Evolutionary conservation across 1,140 invertebrate genomes (phyloP).

Genomic region (Lanistes nyassanus): DNA sequence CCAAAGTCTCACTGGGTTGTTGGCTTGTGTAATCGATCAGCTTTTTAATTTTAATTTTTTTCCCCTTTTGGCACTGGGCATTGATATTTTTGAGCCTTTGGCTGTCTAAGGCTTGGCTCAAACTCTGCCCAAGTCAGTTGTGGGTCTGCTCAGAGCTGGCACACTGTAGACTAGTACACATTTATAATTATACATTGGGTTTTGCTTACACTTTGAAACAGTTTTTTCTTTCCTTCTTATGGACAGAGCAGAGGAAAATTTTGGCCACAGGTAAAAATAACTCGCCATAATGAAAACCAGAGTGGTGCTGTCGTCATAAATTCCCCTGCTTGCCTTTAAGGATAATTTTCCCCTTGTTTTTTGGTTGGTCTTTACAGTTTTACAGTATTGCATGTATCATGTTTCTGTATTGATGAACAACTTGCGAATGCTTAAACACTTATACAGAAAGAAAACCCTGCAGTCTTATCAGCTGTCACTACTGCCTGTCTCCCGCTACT

Average conservation of each 20-base stretch:
- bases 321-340: slow-evolving; percentile 9
- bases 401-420: slow-evolving; percentile 25
- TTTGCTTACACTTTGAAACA: slow-evolving; percentile 5
- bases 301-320: no score
- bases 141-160: slow-evolving; percentile 7
- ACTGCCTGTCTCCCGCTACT: no score
- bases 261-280: not conserved
- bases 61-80: not conserved
- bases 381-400: slow-evolving; percentile 18
- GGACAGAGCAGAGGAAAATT: slow-evolving; percentile 16
- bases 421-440: slow-evolving; percentile 12
- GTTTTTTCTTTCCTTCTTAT: not conserved
- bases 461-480: no score
- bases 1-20: no score
- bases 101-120: slow-evolving; percentile 15
- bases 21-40: not conserved
- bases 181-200: not conserved
- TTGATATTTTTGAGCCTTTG: not conserved
- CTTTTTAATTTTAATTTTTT: not conserved
- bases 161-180: slow-evolving; percentile 10
- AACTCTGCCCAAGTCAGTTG: not conserved
- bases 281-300: not conserved
- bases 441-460: slow-evolving; percentile 3
- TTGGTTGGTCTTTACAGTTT: slow-evolving; percentile 14
- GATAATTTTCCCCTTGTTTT: slow-evolving; percentile 13